These are phyloP conservation scores for Rhizoglyphus robini DNA, from an alignment of 1,140 invertebrate genomes.

Conservation along the genomic window DNA sequence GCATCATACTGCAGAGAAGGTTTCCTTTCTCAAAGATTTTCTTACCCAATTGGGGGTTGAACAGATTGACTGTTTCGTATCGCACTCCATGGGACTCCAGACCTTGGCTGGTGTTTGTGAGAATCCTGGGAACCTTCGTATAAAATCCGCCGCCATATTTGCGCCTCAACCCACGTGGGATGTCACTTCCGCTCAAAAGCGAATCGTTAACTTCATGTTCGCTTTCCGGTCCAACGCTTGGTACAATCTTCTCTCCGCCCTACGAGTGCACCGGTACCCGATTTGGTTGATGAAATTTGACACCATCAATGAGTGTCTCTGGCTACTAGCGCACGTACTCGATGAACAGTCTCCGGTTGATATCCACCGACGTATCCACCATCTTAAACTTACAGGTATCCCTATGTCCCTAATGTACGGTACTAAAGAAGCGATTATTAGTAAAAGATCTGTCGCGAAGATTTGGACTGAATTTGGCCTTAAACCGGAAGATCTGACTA, in stretches of 20 bases:
- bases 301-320: slow-evolving; percentile 3
- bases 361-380: background rate
- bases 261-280: background rate
- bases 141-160: background rate
- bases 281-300: background rate
- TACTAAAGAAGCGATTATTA: background rate
- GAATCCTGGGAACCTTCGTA: background rate
- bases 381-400: background rate
- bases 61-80: slow-evolving; percentile 8
- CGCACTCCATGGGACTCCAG: slow-evolving; percentile 5
- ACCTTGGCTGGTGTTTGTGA: background rate
- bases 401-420: background rate
- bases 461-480: background rate
- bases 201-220: background rate
- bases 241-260: background rate
- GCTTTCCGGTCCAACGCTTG: slow-evolving; percentile 4
- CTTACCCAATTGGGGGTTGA: background rate
- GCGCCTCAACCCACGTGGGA: slow-evolving; percentile 3
- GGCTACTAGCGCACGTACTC: background rate
- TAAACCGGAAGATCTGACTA: background rate
- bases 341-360: background rate
- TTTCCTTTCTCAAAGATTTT: slow-evolving; percentile 9
- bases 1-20: slow-evolving; percentile 6
- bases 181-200: no score
- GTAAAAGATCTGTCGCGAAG: background rate